A percentile compares a stretch with the other conserved stretches of the same genome.
Conservation (phyloP, 2,797 vertebrate genomes). For the Cheirogaleus major region DNA sequence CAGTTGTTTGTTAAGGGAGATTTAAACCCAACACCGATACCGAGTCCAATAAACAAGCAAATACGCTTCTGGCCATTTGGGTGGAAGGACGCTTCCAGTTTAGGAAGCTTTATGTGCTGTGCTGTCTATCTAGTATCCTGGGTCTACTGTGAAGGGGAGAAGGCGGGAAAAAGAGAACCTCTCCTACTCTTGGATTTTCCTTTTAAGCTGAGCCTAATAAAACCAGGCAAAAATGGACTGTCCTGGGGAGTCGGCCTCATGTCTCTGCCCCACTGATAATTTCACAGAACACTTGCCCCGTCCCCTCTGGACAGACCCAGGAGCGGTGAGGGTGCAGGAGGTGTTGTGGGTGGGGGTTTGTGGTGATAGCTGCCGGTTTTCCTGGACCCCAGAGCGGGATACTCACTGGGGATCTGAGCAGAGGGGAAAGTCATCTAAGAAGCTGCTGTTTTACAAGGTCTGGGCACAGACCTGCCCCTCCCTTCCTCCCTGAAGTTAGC, state of each 20-base stretch:
- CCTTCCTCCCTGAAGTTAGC: constrained; percentile 80
- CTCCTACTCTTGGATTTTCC: background rate
- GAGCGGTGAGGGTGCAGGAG: background rate
- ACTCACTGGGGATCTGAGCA: constrained; percentile 60
- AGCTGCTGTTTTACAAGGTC: constrained; percentile 59
- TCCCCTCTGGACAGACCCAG: background rate
- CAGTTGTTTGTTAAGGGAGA: background rate
- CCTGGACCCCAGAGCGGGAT: constrained; percentile 12
- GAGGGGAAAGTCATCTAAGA: constrained; percentile 49
- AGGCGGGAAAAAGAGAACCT: background rate
- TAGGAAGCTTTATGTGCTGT: background rate
- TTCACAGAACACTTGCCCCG: background rate
- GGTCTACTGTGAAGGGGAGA: background rate
- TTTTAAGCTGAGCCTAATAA: background rate
- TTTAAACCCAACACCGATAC: background rate
- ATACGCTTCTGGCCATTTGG: background rate
- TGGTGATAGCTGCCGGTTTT: constrained; percentile 21
- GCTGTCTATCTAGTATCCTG: background rate
- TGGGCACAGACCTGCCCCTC: constrained; percentile 72
- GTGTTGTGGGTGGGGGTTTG: constrained; percentile 49
- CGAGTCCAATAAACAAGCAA: background rate
- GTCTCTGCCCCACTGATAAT: background rate
- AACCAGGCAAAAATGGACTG: constrained; percentile 32
- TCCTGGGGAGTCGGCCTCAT: constrained; percentile 57
- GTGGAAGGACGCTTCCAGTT: background rate